Base-by-base conservation (phyloP, 2,888 invertebrate genomes). In the Tetranychus piercei region DNA sequence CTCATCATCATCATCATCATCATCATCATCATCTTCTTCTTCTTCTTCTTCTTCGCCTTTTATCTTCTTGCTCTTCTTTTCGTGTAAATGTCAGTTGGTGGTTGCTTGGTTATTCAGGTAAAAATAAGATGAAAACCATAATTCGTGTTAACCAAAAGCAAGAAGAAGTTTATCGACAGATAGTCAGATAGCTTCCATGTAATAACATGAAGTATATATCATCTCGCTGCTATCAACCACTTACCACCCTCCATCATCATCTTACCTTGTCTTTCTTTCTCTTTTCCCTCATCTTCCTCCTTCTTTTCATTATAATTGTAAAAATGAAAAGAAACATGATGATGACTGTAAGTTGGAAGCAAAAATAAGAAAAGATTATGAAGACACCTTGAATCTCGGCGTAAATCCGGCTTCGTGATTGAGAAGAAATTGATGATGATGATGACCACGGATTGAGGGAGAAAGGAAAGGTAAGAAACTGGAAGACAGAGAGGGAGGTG, bases 71-170 rank as follows among this genome's bases (percentile, higher is more conserved):
- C 11, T 66, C 66, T 66, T 69, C 69, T 23, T 22, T 69, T 20
- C 22, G 69, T 69, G 34, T n/a, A 20, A 69, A 69, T 23, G 69
- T 23, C 69, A 20, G 20, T 20, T 69, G 20, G 69, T 23, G 20
- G 34, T 69, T 69, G 11, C 34, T 69, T 69, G 22, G 20, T 69
- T 69, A 23, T 69, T 20, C 22, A 69, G 20, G 69, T 20, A 23
- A 69, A 69, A 69, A 22, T 11, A 69, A 23, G 22, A 69, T 69
- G 11, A 69, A 22, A 69, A 69, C 34, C 69, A 69, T 23, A 69
- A 69, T 23, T 69, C 55, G 55, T 69, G 9, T n/a, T 69, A 20
- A 20, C 66, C 66, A 66, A 18, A 66, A 18, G 66, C 66, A 20
- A 18, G 20, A 20, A 11, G 66, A 66, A 20, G 20, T 18, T 20